Evolutionary conservation across 2,888 invertebrate genomes (phyloP), one percentile per base, ranked within the genome.

Genomic region (Agrotis ipsilon): DNA sequence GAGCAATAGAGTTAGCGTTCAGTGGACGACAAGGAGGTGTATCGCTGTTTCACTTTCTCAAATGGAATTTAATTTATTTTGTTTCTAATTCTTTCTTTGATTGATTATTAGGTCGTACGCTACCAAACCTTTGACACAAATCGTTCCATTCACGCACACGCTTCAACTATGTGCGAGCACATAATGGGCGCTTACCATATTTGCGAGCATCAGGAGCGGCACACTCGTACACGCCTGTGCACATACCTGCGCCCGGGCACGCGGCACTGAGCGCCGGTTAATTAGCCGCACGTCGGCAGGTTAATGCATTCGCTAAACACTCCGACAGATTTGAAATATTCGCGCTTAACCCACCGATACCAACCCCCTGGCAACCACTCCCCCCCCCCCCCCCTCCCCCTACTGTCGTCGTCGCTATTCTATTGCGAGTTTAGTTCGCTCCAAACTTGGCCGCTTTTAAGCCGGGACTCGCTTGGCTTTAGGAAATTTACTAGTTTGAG

Each of bases 381-480:
- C 1, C 54, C 58, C n/a, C n/a, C n/a, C n/a, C 13, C 16, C 46
- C 16, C 21, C 27, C 16, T 45, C 59, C 55, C 49, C 46, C 24
- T 3, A 55, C 74, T 74, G 72, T 76, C 79, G 55, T 68, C 59
- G 59, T 76, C 80, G 68, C 78, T 79, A 83, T 78, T 80, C 80
- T 81, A 77, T 82, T 84, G 83, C 81, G 72, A 78, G 80, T 85
- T 78, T 80, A 73, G 86, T 80, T 72, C 74, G 68, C 82, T 80
- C 62, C 74, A 78, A 86, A 86, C 83, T 86, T 82, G 72, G 75
- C 75, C 83, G 86, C 86, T 87, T 82, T 82, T 84, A 87, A 88
- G 86, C 84, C 83, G 78, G 80, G 75, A 77, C 82, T 82, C 79
- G 79, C 82, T 80, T 82, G 82, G 86, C 86, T 86, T 81, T 82